Evolutionary conservation across 2,888 invertebrate species (phyloP).

Genomic region (Philereme transversata): DNA sequence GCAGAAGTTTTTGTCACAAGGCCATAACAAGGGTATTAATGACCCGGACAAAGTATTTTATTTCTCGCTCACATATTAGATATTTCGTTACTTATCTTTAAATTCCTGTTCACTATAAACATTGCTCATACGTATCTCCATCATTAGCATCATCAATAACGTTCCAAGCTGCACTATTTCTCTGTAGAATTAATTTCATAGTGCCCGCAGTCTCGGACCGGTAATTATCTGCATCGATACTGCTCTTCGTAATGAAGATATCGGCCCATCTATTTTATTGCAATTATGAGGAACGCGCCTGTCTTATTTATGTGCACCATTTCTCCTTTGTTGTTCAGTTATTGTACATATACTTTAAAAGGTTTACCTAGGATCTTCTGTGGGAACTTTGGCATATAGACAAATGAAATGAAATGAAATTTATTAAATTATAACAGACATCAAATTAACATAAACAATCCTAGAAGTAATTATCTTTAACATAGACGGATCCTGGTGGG

Average conservation of each 20-base stretch:
- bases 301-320: slow-evolving; percentile 30
- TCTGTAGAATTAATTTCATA: slow-evolving; percentile 64
- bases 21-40: too few relatives aligned
- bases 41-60: too few relatives aligned
- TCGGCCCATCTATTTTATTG: slow-evolving; percentile 65
- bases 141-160: slow-evolving; percentile 56
- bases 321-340: slow-evolving; percentile 22
- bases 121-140: slow-evolving; percentile 38
- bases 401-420: too few relatives aligned
- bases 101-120: slow-evolving; percentile 1
- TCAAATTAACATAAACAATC: too few relatives aligned
- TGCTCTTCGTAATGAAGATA: slow-evolving; percentile 70
- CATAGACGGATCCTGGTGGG: too few relatives aligned
- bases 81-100: neutral
- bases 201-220: slow-evolving; percentile 50
- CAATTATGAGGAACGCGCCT: slow-evolving; percentile 48
- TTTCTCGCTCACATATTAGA: too few relatives aligned
- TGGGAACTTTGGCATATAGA: too few relatives aligned
- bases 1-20: too few relatives aligned
- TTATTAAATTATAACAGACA: too few relatives aligned
- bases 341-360: too few relatives aligned
- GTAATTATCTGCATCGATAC: slow-evolving; percentile 73
- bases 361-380: too few relatives aligned
- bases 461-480: too few relatives aligned
- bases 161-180: slow-evolving; percentile 57